These are phyloP conservation scores for Grallaria varia DNA, from an alignment of 2,113 vertebrate genomes.

Conservation along the genomic window DNA sequence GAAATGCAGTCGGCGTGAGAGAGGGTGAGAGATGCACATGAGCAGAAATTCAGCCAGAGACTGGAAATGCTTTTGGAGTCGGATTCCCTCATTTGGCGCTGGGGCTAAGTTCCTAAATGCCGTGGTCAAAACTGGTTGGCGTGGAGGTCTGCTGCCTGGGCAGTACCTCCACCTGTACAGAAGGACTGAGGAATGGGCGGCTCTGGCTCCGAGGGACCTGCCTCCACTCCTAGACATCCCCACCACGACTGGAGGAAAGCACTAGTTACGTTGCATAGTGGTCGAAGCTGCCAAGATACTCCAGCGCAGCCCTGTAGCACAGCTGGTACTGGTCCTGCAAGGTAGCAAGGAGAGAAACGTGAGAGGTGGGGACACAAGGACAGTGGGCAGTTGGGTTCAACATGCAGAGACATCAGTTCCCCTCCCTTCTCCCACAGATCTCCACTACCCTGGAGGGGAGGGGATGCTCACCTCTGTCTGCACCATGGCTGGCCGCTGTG, in stretches of 20 bases:
- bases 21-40: constrained; percentile 64
- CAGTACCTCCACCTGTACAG: constrained; percentile 70
- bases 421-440: not conserved
- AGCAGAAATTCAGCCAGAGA: constrained; percentile 67
- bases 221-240: constrained; percentile 71
- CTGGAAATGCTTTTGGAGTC: constrained; percentile 60
- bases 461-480: constrained; percentile 87
- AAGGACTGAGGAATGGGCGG: constrained; percentile 77
- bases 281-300: constrained; percentile 98
- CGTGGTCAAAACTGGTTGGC: constrained; percentile 69
- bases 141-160: constrained; percentile 63
- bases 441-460: accelerated
- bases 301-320: constrained; percentile 95
- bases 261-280: constrained; percentile 98
- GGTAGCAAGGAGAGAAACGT: not conserved
- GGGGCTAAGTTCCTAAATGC: constrained; percentile 77
- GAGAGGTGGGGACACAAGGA: not conserved
- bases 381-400: not conserved
- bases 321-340: constrained; percentile 97
- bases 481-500: constrained; percentile 96
- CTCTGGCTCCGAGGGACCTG: constrained; percentile 84
- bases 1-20: constrained; percentile 67
- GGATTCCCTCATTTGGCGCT: constrained; percentile 61
- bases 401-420: not conserved
- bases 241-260: constrained; percentile 70